phyloP scores from a whole-genome alignment of 2,113 vertebrate genomes.

The Cariama cristata region DNA sequence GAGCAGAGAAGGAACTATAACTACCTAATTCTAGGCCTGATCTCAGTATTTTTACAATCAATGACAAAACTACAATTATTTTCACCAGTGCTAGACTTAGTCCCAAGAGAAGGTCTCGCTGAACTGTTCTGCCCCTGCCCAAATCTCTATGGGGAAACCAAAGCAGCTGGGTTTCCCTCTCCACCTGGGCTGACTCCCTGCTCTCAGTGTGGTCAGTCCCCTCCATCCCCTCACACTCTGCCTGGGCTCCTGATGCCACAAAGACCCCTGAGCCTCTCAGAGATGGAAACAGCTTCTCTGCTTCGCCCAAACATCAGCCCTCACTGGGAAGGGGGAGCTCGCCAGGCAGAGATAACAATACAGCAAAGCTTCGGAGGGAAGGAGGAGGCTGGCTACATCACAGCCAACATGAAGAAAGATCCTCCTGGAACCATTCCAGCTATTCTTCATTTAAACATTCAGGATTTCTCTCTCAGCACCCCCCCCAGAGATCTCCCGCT shows the following conservation, averaged over 20 bases:
- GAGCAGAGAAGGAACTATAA: background rate
- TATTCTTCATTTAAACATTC: conserved; percentile 1
- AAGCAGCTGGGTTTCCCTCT: background rate
- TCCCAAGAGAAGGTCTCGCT: background rate
- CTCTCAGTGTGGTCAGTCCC: background rate
- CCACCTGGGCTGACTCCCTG: background rate
- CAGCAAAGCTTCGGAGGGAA: background rate
- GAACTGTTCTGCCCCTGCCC: background rate
- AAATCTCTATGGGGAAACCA: background rate
- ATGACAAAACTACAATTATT: background rate
- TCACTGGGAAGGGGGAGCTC: background rate
- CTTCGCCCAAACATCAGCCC: background rate
- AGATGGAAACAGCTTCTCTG: background rate
- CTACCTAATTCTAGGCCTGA: background rate
- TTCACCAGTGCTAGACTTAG: background rate
- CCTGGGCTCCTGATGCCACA: background rate
- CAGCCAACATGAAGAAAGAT: conserved; percentile 1
- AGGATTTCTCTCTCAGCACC: background rate
- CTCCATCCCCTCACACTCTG: rapidly evolving
- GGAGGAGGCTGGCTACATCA: background rate
- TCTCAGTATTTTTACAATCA: background rate
- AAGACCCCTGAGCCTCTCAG: background rate
- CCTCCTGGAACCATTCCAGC: conserved; percentile 36
- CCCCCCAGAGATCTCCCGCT: background rate
- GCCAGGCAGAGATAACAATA: background rate